Percentiles rank a stretch among this genome's conserved stretches.
Evolutionary conservation across 2,797 vertebrate species (phyloP).

Genomic region (Rhinoraja longicauda): DNA sequence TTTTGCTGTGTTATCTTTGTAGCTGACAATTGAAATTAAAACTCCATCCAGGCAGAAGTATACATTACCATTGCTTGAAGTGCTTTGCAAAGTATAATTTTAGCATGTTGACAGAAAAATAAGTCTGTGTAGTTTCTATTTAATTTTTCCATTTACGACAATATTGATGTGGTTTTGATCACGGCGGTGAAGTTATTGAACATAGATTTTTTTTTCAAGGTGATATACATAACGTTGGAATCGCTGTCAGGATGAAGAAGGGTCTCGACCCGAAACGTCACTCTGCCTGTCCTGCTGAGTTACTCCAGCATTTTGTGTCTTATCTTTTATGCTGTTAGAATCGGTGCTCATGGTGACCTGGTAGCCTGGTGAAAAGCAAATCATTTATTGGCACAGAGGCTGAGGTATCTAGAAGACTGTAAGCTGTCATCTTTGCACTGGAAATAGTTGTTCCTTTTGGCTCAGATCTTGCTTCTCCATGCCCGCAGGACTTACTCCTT

Average conservation of each 20-base stretch:
- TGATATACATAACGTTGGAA: constrained; percentile 55
- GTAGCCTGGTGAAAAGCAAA: constrained; percentile 45
- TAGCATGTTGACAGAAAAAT: constrained; percentile 16
- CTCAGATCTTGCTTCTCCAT: too few relatives aligned
- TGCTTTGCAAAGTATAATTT: neutral
- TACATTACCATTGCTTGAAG: neutral
- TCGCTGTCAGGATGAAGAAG: too few relatives aligned
- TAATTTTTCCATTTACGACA: neutral
- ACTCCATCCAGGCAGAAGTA: constrained; percentile 25
- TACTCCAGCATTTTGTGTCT: too few relatives aligned
- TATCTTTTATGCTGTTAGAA: constrained; percentile 48
- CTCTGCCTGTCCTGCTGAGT: too few relatives aligned
- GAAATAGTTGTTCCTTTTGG: constrained; percentile 46
- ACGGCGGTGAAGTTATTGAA: constrained; percentile 36
- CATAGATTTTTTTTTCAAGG: constrained; percentile 53
- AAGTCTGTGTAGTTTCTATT: neutral
- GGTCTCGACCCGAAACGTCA: too few relatives aligned
- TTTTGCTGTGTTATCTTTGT: neutral
- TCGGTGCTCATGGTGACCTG: constrained; percentile 47
- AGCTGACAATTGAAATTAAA: constrained; percentile 44
- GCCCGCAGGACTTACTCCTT: too few relatives aligned
- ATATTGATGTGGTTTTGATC: neutral
- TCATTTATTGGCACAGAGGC: constrained; percentile 47
- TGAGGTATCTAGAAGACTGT: constrained; percentile 48
- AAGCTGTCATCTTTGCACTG: constrained; percentile 45